Evolutionary conservation across 2,888 invertebrate species (phyloP), one percentile per base, ranked within the genome.

Genomic region (Ophonus ardosiacus): DNA sequence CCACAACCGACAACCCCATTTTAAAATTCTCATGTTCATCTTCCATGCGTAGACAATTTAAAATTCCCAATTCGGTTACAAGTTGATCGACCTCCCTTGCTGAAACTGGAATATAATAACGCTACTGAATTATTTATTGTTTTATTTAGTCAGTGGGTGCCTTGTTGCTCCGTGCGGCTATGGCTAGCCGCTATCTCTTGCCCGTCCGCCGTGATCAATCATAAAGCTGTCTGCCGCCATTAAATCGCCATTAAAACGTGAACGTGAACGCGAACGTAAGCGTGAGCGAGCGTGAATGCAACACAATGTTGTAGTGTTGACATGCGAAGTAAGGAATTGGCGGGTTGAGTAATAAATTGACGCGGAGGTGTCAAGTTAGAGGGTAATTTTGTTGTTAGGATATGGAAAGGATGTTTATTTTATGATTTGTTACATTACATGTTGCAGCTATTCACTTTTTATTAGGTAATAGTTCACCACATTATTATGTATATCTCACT

Each of bases 231-330:
- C 82, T 71, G 71, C 51, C 51, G 71, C 82, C 71, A 82, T 82
- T 82, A 71, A 82, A 82, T 56, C 71, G 82, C 82, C 82, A 82
- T 82, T 82, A 82, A 82, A 82, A 63, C 65, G 17, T 63, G 71
- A 15, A 71, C 71, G 43, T 71, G 38, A 68, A 71, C 71, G 43
- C 40, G 38, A 68, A 68, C 13, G 68, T 31, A 31, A 61, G 61
- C 61, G 61, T 61, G 63, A 63, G 24, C 24, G 21, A 13, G 21
- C 24, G 24, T 31, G 31, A 18, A 24, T 63, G 63, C 21, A 24
- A 13, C 13, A 24, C 63, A 63, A 31, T 63, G 63, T 63, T 24
- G 31, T 31, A 13, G 21, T 63, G 63, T 38, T 68, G 68, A 68
- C 38, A 38, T 68, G 68, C 38, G 63, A 63, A 24, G 63, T 21